phyloP scores from a whole-genome alignment of 2,113 vertebrate species.

The Eulacestoma nigropectus region DNA sequence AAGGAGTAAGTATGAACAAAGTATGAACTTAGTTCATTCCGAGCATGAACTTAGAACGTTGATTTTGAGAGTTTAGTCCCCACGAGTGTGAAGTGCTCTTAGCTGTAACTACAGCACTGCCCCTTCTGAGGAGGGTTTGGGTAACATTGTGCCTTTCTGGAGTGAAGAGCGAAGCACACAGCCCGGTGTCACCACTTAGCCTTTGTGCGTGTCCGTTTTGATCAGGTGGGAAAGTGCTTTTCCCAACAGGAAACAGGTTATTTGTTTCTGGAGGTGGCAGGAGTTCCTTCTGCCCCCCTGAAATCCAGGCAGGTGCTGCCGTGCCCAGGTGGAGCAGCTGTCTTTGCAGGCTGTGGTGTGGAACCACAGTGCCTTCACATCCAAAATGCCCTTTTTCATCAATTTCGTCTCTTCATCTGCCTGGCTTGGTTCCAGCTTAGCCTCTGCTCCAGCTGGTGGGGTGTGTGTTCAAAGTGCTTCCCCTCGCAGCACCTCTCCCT shows the following conservation, averaged over 20 bases:
- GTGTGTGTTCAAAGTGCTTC: background rate
- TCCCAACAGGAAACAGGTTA: background rate
- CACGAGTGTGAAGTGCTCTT: background rate
- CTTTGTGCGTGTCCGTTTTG: background rate
- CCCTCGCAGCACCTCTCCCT: background rate
- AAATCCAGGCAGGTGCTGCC: background rate
- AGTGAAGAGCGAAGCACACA: background rate
- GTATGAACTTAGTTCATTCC: background rate
- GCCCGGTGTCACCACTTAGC: background rate
- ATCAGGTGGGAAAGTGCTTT: background rate
- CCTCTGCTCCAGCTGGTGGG: background rate
- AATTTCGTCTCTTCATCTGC: background rate
- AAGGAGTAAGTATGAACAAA: background rate
- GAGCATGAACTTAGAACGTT: background rate
- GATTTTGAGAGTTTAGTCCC: background rate
- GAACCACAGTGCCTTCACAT: background rate
- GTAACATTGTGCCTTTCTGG: background rate
- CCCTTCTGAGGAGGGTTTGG: background rate
- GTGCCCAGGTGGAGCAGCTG: background rate
- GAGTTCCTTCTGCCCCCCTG: background rate
- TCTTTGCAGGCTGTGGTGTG: background rate
- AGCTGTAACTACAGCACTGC: background rate
- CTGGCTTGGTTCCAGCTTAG: background rate
- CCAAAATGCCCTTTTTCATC: background rate
- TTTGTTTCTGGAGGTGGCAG: background rate